Evolutionary conservation across 2,113 vertebrate genomes (phyloP), one percentile per base, ranked within the genome.

Genomic region (Corythornis vintsioides): DNA sequence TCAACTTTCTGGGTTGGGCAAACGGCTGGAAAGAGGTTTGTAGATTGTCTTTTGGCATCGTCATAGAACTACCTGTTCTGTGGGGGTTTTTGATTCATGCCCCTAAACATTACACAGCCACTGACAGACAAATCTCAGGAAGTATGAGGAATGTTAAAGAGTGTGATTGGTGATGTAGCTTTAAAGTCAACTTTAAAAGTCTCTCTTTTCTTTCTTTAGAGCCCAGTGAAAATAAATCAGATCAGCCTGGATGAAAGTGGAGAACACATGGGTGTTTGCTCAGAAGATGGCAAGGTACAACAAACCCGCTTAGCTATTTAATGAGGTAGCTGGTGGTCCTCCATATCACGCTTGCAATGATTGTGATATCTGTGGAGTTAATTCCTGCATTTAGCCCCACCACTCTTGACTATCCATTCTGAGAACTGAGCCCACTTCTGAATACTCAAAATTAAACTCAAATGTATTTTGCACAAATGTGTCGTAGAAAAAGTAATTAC

Each of bases 191-290:
- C 47, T 95, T 40, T 79, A 92, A 40, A 86, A 94, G 57, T 52
- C 4, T 83, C 60, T 67, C 13, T 82, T 71, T 79, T 64, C 12
- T 83, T 76, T 93, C 76, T 45, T 9, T 96, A 99, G 99, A 99
- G 99, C 95, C 98, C 98, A 18, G 99, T 99, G 97, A 99, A 99
- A 97, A 99, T 99, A 97, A 99, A 99, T 97, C 99, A 99, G 97
- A 98, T 99, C 96, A 99, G 99, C 96, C 96, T 99, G 98, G 99
- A 99, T 98, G 99, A 99, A 95, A 99, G 99, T 64, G 99, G 99
- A 82, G 99, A 99, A 77, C 97, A 99, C 95, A 98, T 99, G 97
- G 99, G 99, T 43, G 98, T 99, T 94, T 99, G 99, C 96, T 99
- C 99, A 25, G 99, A 99, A 98, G 99, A 99, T 86, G 99, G 99